Conservation (phyloP, 2,888 invertebrate genomes). For the Patella ulyssiponensis region DNA sequence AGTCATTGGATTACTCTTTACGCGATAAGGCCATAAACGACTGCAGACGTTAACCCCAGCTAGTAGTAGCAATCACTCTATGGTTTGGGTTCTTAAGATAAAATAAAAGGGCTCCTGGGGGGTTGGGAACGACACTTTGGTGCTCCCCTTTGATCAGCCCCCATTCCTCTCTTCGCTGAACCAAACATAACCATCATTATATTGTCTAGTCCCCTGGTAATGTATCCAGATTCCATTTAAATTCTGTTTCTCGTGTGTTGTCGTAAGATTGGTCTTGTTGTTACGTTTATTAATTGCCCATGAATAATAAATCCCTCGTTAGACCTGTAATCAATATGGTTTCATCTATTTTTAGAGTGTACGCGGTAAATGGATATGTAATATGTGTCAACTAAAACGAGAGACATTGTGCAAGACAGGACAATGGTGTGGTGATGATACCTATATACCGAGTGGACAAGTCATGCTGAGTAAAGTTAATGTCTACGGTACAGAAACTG, state of each 20-base stretch:
- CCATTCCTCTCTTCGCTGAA: no score
- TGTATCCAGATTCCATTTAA: no score
- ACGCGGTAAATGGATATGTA: conserved; percentile 65
- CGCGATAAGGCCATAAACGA: no score
- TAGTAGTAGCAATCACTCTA: no score
- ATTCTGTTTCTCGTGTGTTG: no score
- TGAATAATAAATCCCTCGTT: neutral
- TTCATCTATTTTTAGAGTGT: conserved; percentile 34
- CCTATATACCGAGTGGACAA: conserved; percentile 23
- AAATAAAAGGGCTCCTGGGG: neutral
- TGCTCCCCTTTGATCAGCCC: no score
- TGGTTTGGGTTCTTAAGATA: neutral
- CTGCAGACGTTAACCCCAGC: no score
- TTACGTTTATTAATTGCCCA: neutral
- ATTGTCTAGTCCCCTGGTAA: no score
- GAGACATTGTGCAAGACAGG: conserved; percentile 66
- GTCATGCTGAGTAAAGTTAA: neutral
- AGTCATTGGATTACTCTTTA: no score
- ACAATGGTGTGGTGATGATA: conserved; percentile 67
- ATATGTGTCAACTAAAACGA: conserved; percentile 63
- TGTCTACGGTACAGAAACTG: conserved; percentile 5
- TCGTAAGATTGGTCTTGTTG: neutral
- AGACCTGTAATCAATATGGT: neutral
- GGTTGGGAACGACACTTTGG: neutral
- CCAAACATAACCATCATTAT: no score